phyloP scores from a whole-genome alignment of 2,888 invertebrate species.

The Barypeithes pellucidus region DNA sequence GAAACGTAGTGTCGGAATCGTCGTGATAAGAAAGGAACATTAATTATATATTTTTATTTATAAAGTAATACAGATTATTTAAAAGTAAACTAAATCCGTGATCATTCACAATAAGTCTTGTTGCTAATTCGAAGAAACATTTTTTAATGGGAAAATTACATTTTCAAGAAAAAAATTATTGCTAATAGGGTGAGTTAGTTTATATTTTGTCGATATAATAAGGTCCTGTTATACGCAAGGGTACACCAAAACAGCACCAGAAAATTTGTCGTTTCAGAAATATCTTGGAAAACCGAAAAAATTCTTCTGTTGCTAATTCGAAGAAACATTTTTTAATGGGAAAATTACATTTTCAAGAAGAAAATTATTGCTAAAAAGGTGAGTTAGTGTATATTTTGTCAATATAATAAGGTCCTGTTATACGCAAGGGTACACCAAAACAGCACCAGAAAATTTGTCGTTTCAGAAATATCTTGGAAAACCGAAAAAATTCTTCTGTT shows the following conservation, averaged over 20 bases:
- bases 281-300: no score
- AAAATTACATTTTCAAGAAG: background rate
- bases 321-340: background rate
- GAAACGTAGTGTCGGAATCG: background rate
- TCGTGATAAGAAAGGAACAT: background rate
- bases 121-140: background rate
- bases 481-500: no score
- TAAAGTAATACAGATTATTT: background rate
- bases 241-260: no score
- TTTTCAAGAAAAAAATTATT: background rate
- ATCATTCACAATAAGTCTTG: background rate
- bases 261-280: no score
- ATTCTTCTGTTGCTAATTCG: background rate
- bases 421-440: no score
- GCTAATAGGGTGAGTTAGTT: constrained; percentile 2
- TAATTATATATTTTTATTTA: constrained; percentile 11
- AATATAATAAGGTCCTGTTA: no score
- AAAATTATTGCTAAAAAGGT: background rate
- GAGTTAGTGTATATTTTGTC: background rate
- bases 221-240: no score
- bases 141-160: constrained; percentile 6
- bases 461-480: no score
- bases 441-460: no score
- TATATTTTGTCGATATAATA: no score
- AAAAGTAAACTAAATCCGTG: constrained; percentile 1